A percentile compares a stretch with the other conserved stretches of the same genome.
Conservation (phyloP, 2,113 vertebrate species). For the Nannobrachium achirus region DNA sequence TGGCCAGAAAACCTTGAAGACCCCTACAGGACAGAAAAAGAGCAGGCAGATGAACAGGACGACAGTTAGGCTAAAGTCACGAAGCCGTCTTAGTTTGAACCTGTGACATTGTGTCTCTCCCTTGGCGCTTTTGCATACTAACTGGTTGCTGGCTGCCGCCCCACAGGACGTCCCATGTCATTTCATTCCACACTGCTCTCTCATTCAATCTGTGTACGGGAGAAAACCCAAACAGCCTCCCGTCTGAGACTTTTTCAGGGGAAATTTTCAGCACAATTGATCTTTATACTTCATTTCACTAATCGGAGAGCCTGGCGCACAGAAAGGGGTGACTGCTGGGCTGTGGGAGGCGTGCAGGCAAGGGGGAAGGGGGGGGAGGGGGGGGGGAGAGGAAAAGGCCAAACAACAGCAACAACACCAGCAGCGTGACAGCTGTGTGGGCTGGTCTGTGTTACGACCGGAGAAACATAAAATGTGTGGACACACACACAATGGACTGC, state of each 20-base stretch:
- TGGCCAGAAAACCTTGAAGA: too few species aligned
- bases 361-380: conserved; percentile 18
- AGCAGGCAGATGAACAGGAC: too few species aligned
- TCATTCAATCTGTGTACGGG: conserved; percentile 13
- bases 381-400: conserved; percentile 29
- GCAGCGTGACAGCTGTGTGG: conserved; percentile 56
- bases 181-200: conserved; percentile 52
- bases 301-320: conserved; percentile 51
- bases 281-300: conserved; percentile 69
- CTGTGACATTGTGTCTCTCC: too few species aligned
- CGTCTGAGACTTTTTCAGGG: conserved; percentile 62
- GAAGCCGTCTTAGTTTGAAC: too few species aligned
- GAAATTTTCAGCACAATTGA: conserved; percentile 70
- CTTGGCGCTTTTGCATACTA: too few species aligned
- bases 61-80: too few species aligned
- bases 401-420: conserved; percentile 42
- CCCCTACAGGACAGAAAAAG: too few species aligned
- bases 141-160: too few species aligned
- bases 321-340: conserved; percentile 23
- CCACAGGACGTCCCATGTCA: too few species aligned
- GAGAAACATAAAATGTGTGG: conserved; percentile 12
- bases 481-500: conserved; percentile 1
- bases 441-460: conserved; percentile 51
- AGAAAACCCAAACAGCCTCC: conserved; percentile 66
- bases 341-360: conserved; percentile 17